Conservation (phyloP, 2,113 vertebrate species). For the Mormyrus lacerda region DNA sequence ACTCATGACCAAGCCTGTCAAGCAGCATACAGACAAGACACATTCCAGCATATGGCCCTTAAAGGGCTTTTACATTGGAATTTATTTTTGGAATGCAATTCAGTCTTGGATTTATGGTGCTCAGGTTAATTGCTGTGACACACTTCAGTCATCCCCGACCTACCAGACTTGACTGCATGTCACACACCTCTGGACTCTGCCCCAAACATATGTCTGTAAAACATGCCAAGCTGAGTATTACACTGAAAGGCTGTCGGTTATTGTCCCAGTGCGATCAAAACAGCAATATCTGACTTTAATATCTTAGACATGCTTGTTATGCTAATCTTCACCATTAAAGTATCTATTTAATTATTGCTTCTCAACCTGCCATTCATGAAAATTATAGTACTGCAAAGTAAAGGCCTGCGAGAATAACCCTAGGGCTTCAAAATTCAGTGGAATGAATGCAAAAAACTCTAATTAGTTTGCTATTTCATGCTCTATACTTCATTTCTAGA, state of each 20-base stretch:
- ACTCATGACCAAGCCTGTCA: not conserved
- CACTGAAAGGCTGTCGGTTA: not conserved
- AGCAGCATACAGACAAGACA: not conserved
- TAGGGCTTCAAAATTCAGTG: not conserved
- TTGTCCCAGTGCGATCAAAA: not conserved
- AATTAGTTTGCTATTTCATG: not conserved
- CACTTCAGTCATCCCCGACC: not conserved
- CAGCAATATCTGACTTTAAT: not conserved
- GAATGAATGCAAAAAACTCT: not conserved
- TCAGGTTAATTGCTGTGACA: not conserved
- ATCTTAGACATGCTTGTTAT: not conserved
- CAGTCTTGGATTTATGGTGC: not conserved
- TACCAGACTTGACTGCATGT: not conserved
- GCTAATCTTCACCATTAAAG: not conserved
- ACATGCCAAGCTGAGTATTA: not conserved
- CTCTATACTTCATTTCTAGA: not conserved
- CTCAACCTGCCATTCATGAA: not conserved
- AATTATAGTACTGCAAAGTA: not conserved
- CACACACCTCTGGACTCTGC: not conserved
- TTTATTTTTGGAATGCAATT: not conserved
- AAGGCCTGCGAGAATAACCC: not conserved
- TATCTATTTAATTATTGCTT: not conserved
- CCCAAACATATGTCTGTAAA: not conserved
- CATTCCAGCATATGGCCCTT: not conserved
- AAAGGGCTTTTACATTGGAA: not conserved